Base-by-base conservation (phyloP, 2,113 vertebrate species). In the Acinonyx jubatus region DNA sequence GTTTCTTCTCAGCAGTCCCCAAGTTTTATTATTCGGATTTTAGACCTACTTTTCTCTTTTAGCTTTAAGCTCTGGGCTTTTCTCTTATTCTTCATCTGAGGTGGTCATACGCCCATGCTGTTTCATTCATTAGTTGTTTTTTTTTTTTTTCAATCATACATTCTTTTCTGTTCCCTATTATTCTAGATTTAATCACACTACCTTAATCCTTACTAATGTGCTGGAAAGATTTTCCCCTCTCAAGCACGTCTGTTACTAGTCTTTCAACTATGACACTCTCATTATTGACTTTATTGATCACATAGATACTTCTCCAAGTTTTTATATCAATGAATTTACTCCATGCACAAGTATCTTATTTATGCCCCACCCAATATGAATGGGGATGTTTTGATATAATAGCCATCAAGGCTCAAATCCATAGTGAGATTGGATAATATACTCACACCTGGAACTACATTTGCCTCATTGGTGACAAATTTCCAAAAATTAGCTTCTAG, bases 1-100 rank as follows among this genome's bases (percentile, higher is more conserved):
- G 81, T 85, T 96, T 97, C 95, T 97, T 95, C 97, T 81, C 96
- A 95, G 95, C 33, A 88, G 92, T 97, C 31, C 48, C 76, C 85
- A 80, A 0, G 81, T 87, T 97, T 93, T 91, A 97, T 69, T 91
- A 89, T 80, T 93, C 1, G 7, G 71, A 96, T 95, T 97, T 96
- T 73, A 87, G 80, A 80, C 92, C 76, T 95, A 45, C 68, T 36
- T 92, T 84, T 92, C 81, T 85, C 92, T 97, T 97, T 95, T 31
- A 61, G 61, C 82, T 97, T 74, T 89, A 27, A 57, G 31, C 85
- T 91, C 21, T 61, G 61, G 90, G 86, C 57, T 97, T 97, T 89
- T 84, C 88, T 92, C 79, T 95, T 57, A 13, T 50, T 89, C 92
- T 95, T 94, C 12, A 29, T 93, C 81, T 55, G 76, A 79, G 50